Percentiles rank a stretch among this genome's conserved stretches.
Evolutionary conservation across 2,888 invertebrate species (phyloP).

Genomic region (Rhamnusium bicolor): DNA sequence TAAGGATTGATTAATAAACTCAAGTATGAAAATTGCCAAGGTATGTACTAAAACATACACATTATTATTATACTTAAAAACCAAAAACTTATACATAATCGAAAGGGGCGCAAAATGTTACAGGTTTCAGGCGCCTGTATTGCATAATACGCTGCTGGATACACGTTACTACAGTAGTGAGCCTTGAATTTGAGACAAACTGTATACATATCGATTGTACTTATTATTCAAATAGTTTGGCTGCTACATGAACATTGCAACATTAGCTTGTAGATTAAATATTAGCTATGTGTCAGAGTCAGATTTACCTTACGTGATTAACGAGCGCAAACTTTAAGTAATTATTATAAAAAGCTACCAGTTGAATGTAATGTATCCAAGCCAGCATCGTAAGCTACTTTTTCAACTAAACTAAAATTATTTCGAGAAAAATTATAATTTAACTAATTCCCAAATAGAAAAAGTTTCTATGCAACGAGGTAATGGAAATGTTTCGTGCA

Average conservation of each 20-base stretch:
- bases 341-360: neutral
- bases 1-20: no score
- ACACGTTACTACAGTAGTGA: no score
- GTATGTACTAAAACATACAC: no score
- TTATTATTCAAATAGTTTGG: slow-evolving; percentile 28
- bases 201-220: neutral
- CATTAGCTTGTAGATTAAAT: slow-evolving; percentile 11
- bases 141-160: no score
- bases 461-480: slow-evolving; percentile 5
- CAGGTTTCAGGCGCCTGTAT: no score
- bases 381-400: neutral
- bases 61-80: no score
- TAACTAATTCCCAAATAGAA: slow-evolving; percentile 23
- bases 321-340: slow-evolving; percentile 8
- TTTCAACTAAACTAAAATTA: slow-evolving; percentile 3
- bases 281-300: slow-evolving; percentile 22
- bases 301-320: slow-evolving; percentile 30
- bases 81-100: no score
- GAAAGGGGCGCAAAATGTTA: no score
- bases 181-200: no score
- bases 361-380: neutral
- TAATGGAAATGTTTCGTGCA: slow-evolving; percentile 29
- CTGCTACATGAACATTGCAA: neutral
- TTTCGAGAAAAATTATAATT: slow-evolving; percentile 6
- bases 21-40: no score